Evolutionary conservation across 2,113 vertebrate genomes (phyloP).

Genomic region (Cyanistes caeruleus): DNA sequence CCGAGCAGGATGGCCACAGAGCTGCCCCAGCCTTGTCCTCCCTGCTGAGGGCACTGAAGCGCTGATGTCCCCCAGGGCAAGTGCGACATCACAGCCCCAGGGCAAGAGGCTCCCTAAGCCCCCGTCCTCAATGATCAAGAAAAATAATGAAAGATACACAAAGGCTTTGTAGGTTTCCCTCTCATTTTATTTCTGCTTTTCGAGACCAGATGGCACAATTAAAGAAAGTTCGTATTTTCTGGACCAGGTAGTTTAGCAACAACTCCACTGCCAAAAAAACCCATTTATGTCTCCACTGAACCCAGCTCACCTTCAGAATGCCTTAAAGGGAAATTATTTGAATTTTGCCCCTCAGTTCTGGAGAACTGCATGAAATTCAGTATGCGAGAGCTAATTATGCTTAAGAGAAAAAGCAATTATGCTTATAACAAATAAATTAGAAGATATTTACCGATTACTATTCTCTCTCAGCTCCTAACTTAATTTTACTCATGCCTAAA

Average conservation of each 20-base stretch:
- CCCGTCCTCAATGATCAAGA: background rate
- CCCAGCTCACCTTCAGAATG: background rate
- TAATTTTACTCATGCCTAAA: background rate
- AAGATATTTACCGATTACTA: background rate
- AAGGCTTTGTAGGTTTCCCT: accelerated
- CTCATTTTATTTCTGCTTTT: background rate
- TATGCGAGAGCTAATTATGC: accelerated
- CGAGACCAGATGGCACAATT: background rate
- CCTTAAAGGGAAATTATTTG: background rate
- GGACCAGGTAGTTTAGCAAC: background rate
- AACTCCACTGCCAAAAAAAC: background rate
- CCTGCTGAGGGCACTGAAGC: background rate
- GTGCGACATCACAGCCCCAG: background rate
- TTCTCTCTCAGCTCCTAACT: background rate
- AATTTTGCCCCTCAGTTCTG: background rate
- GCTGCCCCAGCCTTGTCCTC: constrained; percentile 34
- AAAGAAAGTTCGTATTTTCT: background rate
- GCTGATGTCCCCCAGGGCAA: constrained; percentile 19
- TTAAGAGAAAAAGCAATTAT: background rate
- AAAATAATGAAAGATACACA: background rate
- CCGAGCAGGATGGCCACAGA: accelerated
- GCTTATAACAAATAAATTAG: background rate
- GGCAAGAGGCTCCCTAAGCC: background rate
- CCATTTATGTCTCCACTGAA: background rate
- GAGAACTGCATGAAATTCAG: background rate